These are phyloP conservation scores for Eremobia ochroleuca DNA, from an alignment of 2,888 invertebrate species.

Conservation along the genomic window DNA sequence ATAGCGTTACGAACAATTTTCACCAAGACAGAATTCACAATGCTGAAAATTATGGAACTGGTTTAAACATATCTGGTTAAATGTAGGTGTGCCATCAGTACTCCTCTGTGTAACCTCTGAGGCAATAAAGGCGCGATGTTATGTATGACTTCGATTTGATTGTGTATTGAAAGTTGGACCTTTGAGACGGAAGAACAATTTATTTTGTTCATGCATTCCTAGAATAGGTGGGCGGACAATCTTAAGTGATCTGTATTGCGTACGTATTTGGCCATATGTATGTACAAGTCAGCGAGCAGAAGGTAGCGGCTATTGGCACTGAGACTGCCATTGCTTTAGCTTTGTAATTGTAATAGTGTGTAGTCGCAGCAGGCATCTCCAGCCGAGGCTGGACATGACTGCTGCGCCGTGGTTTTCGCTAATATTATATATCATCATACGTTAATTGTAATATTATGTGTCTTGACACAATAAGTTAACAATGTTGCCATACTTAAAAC, in stretches of 20 bases:
- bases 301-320: neutral
- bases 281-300: too few species aligned
- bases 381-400: too few species aligned
- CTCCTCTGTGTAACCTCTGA: too few species aligned
- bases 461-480: neutral
- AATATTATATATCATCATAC: too few species aligned
- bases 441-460: neutral
- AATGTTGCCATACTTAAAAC: neutral
- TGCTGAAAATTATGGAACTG: neutral
- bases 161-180: neutral
- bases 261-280: too few species aligned
- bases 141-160: neutral
- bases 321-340: neutral
- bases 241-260: neutral
- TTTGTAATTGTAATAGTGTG: neutral
- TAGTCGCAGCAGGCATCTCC: neutral
- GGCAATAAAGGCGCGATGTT: too few species aligned
- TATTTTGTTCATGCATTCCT: neutral
- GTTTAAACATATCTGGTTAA: neutral
- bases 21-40: neutral
- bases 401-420: neutral
- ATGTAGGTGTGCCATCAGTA: too few species aligned
- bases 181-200: neutral
- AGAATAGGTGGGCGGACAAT: neutral
- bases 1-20: conserved; percentile 8